These are phyloP conservation scores for Pollenia labialis DNA, from an alignment of 2,888 invertebrate genomes.

Conservation along the genomic window DNA sequence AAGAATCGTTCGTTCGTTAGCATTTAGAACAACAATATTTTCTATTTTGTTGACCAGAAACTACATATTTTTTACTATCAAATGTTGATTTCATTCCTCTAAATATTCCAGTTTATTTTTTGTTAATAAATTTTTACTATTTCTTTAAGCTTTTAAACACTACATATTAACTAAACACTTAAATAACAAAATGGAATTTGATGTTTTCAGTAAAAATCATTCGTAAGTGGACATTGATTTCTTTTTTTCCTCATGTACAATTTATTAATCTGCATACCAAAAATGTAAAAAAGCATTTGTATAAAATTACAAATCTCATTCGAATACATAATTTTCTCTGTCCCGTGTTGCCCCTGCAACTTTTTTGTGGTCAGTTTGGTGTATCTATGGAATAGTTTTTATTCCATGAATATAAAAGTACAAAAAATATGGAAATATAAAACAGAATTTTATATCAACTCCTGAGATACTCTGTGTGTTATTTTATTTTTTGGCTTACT, in stretches of 20 bases:
- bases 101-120: no score
- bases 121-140: no score
- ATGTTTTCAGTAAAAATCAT: neutral
- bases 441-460: constrained; percentile 1
- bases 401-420: neutral
- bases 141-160: no score
- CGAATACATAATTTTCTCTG: neutral
- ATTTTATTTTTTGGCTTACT: neutral
- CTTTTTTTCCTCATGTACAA: neutral
- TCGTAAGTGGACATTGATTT: neutral
- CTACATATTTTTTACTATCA: no score
- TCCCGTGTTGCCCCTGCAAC: neutral
- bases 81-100: no score
- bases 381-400: constrained; percentile 8
- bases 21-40: no score
- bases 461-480: neutral
- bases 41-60: no score
- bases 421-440: neutral
- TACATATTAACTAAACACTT: no score
- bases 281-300: neutral
- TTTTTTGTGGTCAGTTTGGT: neutral
- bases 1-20: no score
- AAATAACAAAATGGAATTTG: neutral
- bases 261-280: neutral
- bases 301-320: neutral